A percentile compares a stretch with the other conserved stretches of the same genome.
phyloP scores from a whole-genome alignment of 2,797 vertebrate species.

The Bradypus variegatus region DNA sequence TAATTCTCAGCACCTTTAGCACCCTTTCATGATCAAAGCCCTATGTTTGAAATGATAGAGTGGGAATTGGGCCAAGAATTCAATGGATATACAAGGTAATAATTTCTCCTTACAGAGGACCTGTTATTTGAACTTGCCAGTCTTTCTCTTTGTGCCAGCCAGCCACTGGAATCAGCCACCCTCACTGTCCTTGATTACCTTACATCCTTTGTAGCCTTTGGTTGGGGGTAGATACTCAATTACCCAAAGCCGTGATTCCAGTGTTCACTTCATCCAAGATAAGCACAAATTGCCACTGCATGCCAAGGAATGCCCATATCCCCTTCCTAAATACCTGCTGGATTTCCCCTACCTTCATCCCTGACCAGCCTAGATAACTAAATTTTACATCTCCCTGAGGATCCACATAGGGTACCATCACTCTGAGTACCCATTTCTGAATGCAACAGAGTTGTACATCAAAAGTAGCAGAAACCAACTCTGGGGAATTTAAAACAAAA shows the following conservation, averaged over 20 bases:
- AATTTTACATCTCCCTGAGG: background rate
- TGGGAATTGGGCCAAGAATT: constrained; percentile 26
- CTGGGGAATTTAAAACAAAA: constrained; percentile 16
- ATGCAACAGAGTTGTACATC: constrained; percentile 27
- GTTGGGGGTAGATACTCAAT: background rate
- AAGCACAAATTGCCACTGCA: background rate
- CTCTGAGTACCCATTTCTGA: constrained; percentile 19
- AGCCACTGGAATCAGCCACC: background rate
- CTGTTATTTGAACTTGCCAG: constrained; percentile 9
- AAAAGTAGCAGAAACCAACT: constrained; percentile 40
- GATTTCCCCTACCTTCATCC: background rate
- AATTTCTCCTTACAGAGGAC: constrained; percentile 32
- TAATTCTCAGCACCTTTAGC: background rate
- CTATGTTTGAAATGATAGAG: constrained; percentile 40
- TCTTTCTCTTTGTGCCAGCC: background rate
- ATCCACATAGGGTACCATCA: background rate
- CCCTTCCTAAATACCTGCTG: background rate
- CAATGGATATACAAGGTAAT: background rate
- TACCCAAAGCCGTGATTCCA: constrained; percentile 17
- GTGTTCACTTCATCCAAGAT: background rate
- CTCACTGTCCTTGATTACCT: background rate
- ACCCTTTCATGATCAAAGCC: background rate
- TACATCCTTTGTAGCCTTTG: constrained; percentile 7
- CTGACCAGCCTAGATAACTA: constrained; percentile 17
- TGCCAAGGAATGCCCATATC: background rate